Evolutionary conservation across 2,113 vertebrate genomes (phyloP).

Genomic region (Platysternon megacephalum): DNA sequence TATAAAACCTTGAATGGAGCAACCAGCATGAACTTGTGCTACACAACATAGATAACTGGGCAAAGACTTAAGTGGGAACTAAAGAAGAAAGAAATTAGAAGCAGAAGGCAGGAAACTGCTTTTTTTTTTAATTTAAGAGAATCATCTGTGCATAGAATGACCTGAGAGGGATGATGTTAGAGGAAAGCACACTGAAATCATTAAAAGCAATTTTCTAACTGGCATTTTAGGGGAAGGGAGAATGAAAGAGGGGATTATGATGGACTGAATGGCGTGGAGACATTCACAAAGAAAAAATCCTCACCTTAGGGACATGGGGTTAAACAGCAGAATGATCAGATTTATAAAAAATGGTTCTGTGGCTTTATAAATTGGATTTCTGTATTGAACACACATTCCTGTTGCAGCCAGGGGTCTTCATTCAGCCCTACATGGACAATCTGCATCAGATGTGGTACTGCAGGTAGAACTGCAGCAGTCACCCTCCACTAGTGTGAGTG

Average conservation of each 20-base stretch:
- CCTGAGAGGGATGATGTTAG: fast-evolving
- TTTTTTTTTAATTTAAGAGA: neutral
- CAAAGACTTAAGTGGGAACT: neutral
- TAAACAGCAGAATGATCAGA: neutral
- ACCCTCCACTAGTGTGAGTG: neutral
- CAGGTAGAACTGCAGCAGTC: neutral
- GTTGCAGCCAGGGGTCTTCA: neutral
- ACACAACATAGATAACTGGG: fast-evolving
- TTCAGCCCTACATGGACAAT: neutral
- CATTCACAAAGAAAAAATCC: neutral
- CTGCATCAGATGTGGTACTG: neutral
- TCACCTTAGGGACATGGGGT: neutral
- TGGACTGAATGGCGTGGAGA: neutral
- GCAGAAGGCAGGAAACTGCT: neutral
- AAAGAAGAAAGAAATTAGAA: neutral
- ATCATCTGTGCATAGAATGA: fast-evolving
- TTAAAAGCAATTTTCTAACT: neutral
- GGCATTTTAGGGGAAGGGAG: neutral
- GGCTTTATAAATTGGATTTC: neutral
- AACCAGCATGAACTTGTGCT: neutral
- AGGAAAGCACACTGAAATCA: neutral
- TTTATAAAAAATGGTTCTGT: neutral
- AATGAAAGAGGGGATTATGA: neutral
- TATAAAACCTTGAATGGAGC: neutral
- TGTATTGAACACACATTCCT: neutral